Conservation (phyloP, 2,113 vertebrate genomes). For the Calypte anna region DNA sequence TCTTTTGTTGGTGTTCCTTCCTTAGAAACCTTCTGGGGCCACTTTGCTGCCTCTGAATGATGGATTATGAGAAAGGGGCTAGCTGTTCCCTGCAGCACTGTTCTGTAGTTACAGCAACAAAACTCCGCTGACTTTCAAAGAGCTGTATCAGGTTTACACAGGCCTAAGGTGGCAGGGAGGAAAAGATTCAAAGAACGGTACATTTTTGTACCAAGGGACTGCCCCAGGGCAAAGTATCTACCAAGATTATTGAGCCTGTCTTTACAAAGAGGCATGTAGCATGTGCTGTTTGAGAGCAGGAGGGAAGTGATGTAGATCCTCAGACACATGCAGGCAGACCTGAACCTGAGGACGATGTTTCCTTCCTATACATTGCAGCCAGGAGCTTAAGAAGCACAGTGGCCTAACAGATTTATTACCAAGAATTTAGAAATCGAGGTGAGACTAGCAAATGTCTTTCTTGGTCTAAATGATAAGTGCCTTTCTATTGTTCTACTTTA, state of each 20-base stretch:
- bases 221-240: not conserved
- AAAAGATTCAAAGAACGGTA: not conserved
- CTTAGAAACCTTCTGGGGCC: not conserved
- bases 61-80: not conserved
- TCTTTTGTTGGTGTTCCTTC: rapidly evolving
- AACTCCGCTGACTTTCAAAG: not conserved
- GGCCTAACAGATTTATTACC: not conserved
- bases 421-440: not conserved
- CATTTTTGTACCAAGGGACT: not conserved
- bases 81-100: not conserved
- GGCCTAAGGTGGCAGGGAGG: not conserved
- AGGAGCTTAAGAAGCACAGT: not conserved
- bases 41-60: not conserved
- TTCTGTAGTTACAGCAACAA: not conserved
- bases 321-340: rapidly evolving
- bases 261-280: not conserved
- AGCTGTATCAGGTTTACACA: not conserved
- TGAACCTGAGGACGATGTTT: not conserved
- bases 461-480: not conserved
- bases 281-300: rapidly evolving
- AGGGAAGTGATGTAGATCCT: not conserved
- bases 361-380: not conserved
- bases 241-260: not conserved
- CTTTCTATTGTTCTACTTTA: not conserved
- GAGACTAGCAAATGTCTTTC: not conserved